Evolutionary conservation across 53 echinoderm and acorn worm species (phyloP), one percentile per base, ranked within the genome.

Genomic region (Apostichopus leukothele): DNA sequence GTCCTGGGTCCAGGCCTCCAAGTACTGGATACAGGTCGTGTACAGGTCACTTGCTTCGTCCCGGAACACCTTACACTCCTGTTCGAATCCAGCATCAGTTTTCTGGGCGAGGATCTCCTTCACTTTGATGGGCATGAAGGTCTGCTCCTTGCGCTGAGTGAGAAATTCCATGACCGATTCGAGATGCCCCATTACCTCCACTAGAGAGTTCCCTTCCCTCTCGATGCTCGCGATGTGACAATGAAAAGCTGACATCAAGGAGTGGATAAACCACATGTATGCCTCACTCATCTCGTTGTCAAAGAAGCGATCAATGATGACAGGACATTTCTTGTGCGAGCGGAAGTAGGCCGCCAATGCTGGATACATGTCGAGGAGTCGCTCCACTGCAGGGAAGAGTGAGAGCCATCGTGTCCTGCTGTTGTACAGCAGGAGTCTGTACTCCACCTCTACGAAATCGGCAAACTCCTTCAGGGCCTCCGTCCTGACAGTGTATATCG

Each of bases 121-220:
- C 12, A 81, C 81, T 50, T 81, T 81, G n/a, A 81, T 81, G 21
- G 54, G 54, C 81, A 81, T 81, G 81, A 81, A 81, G 81, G 12
- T 4, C 6, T 81, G 53, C 54, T 53, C 54, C 81, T 20, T 81
- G 57, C 81, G 81, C n/a, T 81, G 81, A 5, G 10, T 9, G 5
- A 81, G 81, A 13, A 81, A 4, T 5, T 13, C 54, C 54, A 53
- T 52, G 81, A 81, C 81, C 5, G 54, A 53, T 52, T 81, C 54
- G 54, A 81, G 54, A 53, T 53, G 53, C 14, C 19, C 54, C 81
- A 52, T 81, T 19, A 81, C 81, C 19, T 81, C 81, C 55, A 81
- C 54, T 53, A 81, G 0, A 55, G 81, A 81, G 54, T 81, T 81
- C 7, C 54, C 54, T 81, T 81, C 81, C 57, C 81, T 81, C 54